Evolutionary conservation across 2,888 invertebrate genomes (phyloP).

Genomic region (Acrobasis repandana): DNA sequence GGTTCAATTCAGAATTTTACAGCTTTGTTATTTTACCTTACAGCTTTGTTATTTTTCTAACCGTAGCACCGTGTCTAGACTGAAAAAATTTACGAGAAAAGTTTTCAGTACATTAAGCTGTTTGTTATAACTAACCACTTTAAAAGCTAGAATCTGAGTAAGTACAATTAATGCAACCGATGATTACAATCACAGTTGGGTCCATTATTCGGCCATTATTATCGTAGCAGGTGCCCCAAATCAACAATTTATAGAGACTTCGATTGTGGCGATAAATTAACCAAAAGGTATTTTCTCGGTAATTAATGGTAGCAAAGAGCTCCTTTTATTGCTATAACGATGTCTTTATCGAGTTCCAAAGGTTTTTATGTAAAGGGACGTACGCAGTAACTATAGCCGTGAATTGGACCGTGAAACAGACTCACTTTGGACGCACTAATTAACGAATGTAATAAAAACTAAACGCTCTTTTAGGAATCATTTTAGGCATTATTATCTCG

Average conservation of each 20-base stretch:
- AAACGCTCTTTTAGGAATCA: slow-evolving; percentile 32
- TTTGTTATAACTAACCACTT: slow-evolving; percentile 19
- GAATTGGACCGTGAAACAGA: slow-evolving; percentile 42
- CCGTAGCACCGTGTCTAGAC: slow-evolving; percentile 3
- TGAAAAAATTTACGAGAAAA: slow-evolving; percentile 8
- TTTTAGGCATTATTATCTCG: slow-evolving; percentile 37
- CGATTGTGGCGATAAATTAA: slow-evolving; percentile 65
- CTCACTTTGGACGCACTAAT: slow-evolving; percentile 37
- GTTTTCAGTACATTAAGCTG: neutral
- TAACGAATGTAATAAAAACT: slow-evolving; percentile 31
- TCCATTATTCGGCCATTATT: slow-evolving; percentile 46
- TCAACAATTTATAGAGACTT: slow-evolving; percentile 67
- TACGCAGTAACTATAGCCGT: slow-evolving; percentile 36
- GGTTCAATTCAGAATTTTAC: neutral
- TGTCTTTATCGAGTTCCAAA: slow-evolving; percentile 66
- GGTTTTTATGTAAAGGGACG: slow-evolving; percentile 44
- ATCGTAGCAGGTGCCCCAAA: slow-evolving; percentile 51
- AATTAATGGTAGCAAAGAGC: slow-evolving; percentile 61
- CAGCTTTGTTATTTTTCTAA: slow-evolving; percentile 2
- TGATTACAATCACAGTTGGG: slow-evolving; percentile 47
- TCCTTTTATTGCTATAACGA: slow-evolving; percentile 66
- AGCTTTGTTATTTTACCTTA: slow-evolving; percentile 9
- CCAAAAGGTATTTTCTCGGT: slow-evolving; percentile 59
- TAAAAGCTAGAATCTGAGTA: neutral
- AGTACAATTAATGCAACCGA: slow-evolving; percentile 37